These are phyloP conservation scores for Stenodera caucasica DNA, from an alignment of 2,888 invertebrate species.

Conservation along the genomic window DNA sequence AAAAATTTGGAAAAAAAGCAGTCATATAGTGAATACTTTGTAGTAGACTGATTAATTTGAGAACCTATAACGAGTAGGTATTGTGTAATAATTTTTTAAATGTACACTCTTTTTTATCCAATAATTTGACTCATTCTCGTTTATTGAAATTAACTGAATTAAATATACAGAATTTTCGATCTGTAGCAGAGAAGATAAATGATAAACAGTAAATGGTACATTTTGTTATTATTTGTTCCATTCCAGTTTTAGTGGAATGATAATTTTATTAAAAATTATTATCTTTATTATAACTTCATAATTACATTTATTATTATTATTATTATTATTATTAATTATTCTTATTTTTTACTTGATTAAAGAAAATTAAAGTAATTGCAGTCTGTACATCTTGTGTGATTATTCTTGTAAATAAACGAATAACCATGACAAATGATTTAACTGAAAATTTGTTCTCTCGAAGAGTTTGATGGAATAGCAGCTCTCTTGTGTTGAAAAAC, in stretches of 20 bases:
- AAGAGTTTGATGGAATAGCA: no score
- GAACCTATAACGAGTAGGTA: constrained; percentile 47
- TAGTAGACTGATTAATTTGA: constrained; percentile 56
- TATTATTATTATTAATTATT: constrained; percentile 38
- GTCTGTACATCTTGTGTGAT: constrained; percentile 56
- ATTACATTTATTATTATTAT: constrained; percentile 3
- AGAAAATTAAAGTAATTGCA: constrained; percentile 42
- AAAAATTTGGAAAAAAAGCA: background rate
- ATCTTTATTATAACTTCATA: background rate
- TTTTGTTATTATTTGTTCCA: constrained; percentile 40
- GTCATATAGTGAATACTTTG: constrained; percentile 35
- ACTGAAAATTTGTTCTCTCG: no score
- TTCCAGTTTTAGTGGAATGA: constrained; percentile 59
- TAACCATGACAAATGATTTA: constrained; percentile 22
- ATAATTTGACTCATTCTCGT: no score
- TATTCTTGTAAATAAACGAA: constrained; percentile 45
- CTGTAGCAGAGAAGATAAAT: background rate
- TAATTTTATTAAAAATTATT: constrained; percentile 38
- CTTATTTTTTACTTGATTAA: constrained; percentile 47
- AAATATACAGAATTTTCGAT: no score
- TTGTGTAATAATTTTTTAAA: constrained; percentile 53
- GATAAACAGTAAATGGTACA: background rate
- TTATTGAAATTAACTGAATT: no score
- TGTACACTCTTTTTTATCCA: constrained; percentile 49
- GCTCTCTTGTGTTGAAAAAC: background rate